A percentile compares a stretch with the other conserved stretches of the same genome.
Evolutionary conservation across 2,113 vertebrate genomes (phyloP).

Genomic region (Maccullochella peelii): DNA sequence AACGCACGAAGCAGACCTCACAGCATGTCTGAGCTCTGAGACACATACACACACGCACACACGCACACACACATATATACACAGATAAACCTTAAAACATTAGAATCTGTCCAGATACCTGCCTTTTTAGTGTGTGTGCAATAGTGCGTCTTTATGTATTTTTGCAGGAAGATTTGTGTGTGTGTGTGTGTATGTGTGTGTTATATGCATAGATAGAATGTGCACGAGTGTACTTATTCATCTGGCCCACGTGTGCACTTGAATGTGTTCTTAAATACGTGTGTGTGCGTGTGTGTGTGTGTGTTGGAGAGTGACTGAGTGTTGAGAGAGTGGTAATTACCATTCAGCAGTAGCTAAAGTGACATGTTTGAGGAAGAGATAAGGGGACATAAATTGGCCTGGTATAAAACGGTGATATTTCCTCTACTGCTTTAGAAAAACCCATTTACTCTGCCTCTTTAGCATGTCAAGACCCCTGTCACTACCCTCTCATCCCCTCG

Average conservation of each 20-base stretch:
- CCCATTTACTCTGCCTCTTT: constrained; percentile 99
- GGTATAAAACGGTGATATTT: constrained; percentile 99
- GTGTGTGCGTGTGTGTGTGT: constrained; percentile 23
- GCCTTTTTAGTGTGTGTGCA: constrained; percentile 13
- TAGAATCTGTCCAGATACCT: constrained; percentile 9
- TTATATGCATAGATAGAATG: constrained; percentile 34
- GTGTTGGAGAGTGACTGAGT: constrained; percentile 68
- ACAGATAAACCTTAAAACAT: constrained; percentile 10
- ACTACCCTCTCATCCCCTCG: constrained; percentile 92
- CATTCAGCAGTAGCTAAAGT: constrained; percentile 99
- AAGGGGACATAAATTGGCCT: constrained; percentile 99
- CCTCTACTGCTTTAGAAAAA: constrained; percentile 98
- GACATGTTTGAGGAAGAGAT: constrained; percentile 99
- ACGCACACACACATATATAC: neutral
- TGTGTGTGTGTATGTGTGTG: constrained; percentile 24
- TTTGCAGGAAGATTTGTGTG: neutral
- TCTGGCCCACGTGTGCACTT: constrained; percentile 35
- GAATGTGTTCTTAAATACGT: constrained; percentile 47
- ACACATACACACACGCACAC: neutral
- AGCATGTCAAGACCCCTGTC: constrained; percentile 99
- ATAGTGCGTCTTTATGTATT: neutral
- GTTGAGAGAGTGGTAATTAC: constrained; percentile 93
- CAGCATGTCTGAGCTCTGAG: constrained; percentile 35
- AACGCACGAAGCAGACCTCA: constrained; percentile 85
- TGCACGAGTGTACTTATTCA: constrained; percentile 57